A percentile compares a stretch with the other conserved stretches of the same genome.
Conservation (phyloP, 2,113 vertebrate species). For the Solenodon paradoxus region DNA sequence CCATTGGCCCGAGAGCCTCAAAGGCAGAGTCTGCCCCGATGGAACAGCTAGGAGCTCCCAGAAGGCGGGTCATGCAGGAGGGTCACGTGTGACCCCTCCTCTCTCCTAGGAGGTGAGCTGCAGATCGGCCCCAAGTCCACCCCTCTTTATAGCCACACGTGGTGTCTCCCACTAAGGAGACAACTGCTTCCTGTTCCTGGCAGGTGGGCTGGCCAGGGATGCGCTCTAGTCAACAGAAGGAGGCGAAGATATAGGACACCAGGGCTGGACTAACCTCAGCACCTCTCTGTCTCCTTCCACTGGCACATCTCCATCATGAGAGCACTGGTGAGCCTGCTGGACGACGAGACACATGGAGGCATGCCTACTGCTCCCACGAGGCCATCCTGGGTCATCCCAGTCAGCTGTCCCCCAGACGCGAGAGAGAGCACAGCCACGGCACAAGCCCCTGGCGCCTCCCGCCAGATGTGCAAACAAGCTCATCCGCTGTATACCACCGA, state of each 20-base stretch:
- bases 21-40: not conserved
- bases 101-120: not conserved
- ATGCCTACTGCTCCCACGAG: not conserved
- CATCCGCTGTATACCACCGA: no score
- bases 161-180: not conserved
- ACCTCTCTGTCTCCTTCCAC: no score
- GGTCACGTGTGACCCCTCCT: no score
- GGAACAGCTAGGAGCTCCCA: no score
- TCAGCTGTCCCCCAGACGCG: not conserved
- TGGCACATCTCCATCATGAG: no score
- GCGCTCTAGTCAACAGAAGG: not conserved
- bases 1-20: no score
- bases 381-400: not conserved
- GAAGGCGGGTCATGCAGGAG: no score
- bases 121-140: not conserved
- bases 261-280: not conserved
- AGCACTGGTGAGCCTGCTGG: not conserved
- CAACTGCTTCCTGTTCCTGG: not conserved
- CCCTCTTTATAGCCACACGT: not conserved
- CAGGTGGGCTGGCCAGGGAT: not conserved
- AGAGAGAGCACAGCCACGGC: not conserved
- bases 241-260: not conserved
- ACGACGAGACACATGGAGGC: not conserved
- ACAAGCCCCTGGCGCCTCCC: not conserved
- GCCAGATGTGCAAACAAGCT: not conserved